Base-by-base conservation (phyloP, 2,113 vertebrate genomes). In the Barnardius zonarius region DNA sequence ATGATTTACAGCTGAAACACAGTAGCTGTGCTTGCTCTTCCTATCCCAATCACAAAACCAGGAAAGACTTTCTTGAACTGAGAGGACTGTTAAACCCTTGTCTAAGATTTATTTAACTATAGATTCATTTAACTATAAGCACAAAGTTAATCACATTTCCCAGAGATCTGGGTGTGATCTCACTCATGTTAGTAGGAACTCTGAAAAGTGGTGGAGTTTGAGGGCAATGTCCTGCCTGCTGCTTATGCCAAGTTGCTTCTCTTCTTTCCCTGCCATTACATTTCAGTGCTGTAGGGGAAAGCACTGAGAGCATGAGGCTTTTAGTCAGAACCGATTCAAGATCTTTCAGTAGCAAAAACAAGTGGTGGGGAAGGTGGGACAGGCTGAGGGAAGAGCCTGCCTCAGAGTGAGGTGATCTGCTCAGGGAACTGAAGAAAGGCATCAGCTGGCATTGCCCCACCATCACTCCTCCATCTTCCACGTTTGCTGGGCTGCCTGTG, bases 1-100 rank as follows among this genome's bases (percentile, higher is more conserved):
- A 13, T 27, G 69, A 82, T 95, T 96, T 93, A 80, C 61, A 85
- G 86, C 90, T 80, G 93, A 97, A 97, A 93, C 84, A 85, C 63
- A 93, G 94, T 90, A 95, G 67, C 73, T 92, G 10, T 82, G 52
- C 92, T 96, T 22, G 24, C 67, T 92, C 41, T 81, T 95, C 89
- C 59, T 49, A 74, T 92, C 95, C 90, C 70, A 70, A 8, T 94
- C 73, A 84, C 87, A 76, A 97, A 97, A 85, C 67, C 83, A 88
- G 82, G 37, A 59, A 80, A 76, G 43, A 76, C 44, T 92, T 78
- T 57, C 44, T 76, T 64, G 64, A 61, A 23, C 76, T 37, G 19
- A 94, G 28, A 57, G 64, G 39, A 33, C 63, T 43, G 64, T 85
- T 88, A 69, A 46, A 55, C 30, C 68, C 77, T 62, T 88, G 75